Conservation (phyloP, 2,888 invertebrate species). For the Watsonalla cultraria region DNA sequence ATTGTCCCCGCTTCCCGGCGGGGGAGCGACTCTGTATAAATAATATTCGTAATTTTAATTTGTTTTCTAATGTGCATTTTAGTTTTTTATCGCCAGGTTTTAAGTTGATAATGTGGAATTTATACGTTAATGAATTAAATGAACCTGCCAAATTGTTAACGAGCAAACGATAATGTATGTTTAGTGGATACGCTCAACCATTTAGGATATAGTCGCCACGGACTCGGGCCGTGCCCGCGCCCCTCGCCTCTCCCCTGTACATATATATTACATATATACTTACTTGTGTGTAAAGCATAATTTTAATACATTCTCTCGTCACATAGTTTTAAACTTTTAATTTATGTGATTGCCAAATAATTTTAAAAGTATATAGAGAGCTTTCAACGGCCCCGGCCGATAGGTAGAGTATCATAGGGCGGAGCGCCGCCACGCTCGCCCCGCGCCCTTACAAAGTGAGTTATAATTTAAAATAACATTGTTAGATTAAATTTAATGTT, state of each 20-base stretch:
- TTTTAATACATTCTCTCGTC: constrained; percentile 76
- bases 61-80: constrained; percentile 73
- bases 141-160: constrained; percentile 74
- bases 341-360: constrained; percentile 78
- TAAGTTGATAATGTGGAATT: constrained; percentile 70
- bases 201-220: constrained; percentile 56
- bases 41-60: constrained; percentile 74
- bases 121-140: constrained; percentile 71
- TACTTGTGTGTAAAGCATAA: constrained; percentile 77
- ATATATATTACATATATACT: constrained; percentile 58
- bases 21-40: constrained; percentile 73
- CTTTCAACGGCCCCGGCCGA: constrained; percentile 48
- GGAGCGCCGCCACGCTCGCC: constrained; percentile 41
- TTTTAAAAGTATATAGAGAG: constrained; percentile 73
- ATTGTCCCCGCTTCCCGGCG: constrained; percentile 61
- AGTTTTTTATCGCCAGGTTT: constrained; percentile 70
- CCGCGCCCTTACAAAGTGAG: constrained; percentile 63
- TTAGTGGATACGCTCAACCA: constrained; percentile 73
- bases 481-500: constrained; percentile 79
- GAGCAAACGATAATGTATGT: constrained; percentile 66
- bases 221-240: constrained; percentile 39
- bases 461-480: constrained; percentile 78
- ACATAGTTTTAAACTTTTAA: constrained; percentile 76
- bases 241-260: constrained; percentile 54
- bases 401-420: constrained; percentile 46